Conservation (phyloP, 1,140 invertebrate species). For the Pogonomyrmex barbatus region DNA sequence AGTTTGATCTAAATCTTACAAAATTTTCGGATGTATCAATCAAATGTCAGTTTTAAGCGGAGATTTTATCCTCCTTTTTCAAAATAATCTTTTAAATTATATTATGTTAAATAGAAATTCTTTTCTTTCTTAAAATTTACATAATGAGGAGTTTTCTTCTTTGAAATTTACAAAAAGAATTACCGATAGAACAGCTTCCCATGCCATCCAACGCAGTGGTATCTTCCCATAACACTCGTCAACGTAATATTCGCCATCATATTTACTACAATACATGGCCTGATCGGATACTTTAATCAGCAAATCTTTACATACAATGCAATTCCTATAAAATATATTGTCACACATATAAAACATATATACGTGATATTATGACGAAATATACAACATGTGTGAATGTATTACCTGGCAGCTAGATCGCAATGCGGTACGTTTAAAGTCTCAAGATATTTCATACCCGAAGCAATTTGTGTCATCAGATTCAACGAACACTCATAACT, state of each 20-base stretch:
- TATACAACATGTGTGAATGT: not conserved
- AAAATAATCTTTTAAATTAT: not conserved
- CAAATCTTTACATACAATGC: slow-evolving; percentile 93
- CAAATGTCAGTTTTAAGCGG: not conserved
- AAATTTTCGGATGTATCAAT: not conserved
- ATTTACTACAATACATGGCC: slow-evolving; percentile 94
- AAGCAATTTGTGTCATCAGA: slow-evolving; percentile 94
- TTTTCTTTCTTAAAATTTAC: not conserved
- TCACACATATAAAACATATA: not conserved
- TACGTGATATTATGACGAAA: not conserved
- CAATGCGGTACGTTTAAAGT: slow-evolving; percentile 92
- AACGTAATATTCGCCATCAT: slow-evolving; percentile 93
- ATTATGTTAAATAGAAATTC: not conserved
- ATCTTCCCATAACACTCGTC: slow-evolving; percentile 93
- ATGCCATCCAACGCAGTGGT: slow-evolving; percentile 96
- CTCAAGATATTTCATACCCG: slow-evolving; percentile 95
- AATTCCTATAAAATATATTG: slow-evolving; percentile 89
- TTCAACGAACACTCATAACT: slow-evolving; percentile 93
- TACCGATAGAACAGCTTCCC: slow-evolving; percentile 93
- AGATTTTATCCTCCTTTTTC: not conserved
- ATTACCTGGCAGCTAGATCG: slow-evolving; percentile 92
- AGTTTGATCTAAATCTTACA: slow-evolving; percentile 17
- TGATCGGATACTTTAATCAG: slow-evolving; percentile 95
- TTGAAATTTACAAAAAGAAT: slow-evolving; percentile 76
- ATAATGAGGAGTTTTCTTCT: too few species aligned